Evolutionary conservation across 2,113 vertebrate species (phyloP).

Genomic region (Macrotus californicus): DNA sequence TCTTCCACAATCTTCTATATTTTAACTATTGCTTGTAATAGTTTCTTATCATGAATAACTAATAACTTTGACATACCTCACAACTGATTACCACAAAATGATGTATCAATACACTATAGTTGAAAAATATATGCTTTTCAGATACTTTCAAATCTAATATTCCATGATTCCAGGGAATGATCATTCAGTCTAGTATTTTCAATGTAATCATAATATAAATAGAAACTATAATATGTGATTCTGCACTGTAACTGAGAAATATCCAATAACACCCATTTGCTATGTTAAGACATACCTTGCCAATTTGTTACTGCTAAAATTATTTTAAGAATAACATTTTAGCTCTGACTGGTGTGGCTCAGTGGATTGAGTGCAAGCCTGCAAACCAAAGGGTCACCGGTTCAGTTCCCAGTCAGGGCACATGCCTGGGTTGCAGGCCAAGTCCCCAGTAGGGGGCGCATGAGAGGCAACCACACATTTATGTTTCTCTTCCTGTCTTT

Average conservation of each 20-base stretch:
- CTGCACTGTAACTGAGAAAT: background rate
- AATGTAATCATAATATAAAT: background rate
- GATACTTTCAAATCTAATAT: slow-evolving; percentile 1
- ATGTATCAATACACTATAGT: background rate
- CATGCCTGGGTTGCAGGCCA: no score
- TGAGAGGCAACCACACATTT: no score
- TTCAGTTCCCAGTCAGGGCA: no score
- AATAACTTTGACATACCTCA: slow-evolving; percentile 1
- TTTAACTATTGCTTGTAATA: background rate
- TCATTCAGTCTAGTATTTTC: background rate
- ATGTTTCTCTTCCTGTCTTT: no score
- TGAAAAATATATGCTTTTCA: background rate
- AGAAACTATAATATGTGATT: background rate
- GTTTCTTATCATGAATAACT: background rate
- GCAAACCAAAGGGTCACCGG: no score
- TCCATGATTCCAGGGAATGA: background rate
- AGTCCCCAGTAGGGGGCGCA: no score
- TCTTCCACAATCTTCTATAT: background rate
- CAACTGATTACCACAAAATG: background rate
- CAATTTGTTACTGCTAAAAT: slow-evolving; percentile 5
- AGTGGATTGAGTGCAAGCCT: no score
- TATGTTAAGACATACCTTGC: background rate
- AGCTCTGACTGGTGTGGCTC: no score
- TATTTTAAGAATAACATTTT: slow-evolving; percentile 13
- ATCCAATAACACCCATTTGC: background rate